Base-by-base conservation (phyloP, 2,888 invertebrate species). In the Cremastinae sp. region DNA sequence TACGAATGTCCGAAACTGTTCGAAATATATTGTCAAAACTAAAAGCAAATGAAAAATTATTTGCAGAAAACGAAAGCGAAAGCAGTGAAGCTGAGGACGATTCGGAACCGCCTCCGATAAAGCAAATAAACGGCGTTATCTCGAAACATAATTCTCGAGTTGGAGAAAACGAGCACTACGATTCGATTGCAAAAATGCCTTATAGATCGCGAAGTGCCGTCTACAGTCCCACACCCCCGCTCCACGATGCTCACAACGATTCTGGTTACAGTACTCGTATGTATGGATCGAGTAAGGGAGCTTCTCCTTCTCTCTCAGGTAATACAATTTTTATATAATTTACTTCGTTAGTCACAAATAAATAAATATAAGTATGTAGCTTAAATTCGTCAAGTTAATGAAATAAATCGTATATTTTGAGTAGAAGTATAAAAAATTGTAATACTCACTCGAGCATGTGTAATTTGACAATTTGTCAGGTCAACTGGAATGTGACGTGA, bases 241-340 rank as follows among this genome's bases (percentile, higher is more conserved):
- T 79, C 82, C 90, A 80, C 87, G 94, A 94, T 83, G 93, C 93
- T 0, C 96, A 94, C 86, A 95, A 96, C 80, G 96, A 96, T 89
- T 96, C 96, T 0, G 96, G 96, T 0, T 96, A 96, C 88, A 95
- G 95, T 83, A 96, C 96, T 43, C 94, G 95, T 85, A 94, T 95
- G 81, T 95, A 95, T 80, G 95, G 94, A 0, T 95, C 95, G 80
- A 94, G 94, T 5, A 94, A 95, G 84, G 94, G 95, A 0, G 94
- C 95, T 28, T 94, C 94, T n/a, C 95, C 95, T 1, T 94, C 94
- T 86, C 90, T 95, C 56, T 94, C 94, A 39, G 87, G 87, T 87
- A 80, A 58, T 22, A 65, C 14, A 1, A 58, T 10, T 18, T 5
- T 16, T 10, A 47, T 12, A 35, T 45, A 0, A 45, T 8, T 62